Conservation (phyloP, 1,140 invertebrate species). For the Drosophila teissieri region DNA sequence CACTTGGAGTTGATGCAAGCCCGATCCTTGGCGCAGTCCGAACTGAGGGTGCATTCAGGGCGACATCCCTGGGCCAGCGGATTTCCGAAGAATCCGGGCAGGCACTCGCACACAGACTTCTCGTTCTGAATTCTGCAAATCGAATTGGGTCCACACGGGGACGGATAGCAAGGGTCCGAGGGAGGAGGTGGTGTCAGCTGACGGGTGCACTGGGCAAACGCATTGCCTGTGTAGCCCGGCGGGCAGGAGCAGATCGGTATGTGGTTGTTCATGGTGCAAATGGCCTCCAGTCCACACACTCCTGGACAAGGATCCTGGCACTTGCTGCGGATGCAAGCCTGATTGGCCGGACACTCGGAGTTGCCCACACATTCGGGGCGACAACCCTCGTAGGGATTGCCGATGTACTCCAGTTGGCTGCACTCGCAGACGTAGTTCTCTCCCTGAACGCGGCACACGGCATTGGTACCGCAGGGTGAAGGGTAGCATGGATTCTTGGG, state of each 20-base stretch:
- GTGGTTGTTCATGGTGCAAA: conserved; percentile 89
- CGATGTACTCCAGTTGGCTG: conserved; percentile 85
- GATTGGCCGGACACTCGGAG: conserved; percentile 86
- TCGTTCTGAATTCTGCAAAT: conserved; percentile 87
- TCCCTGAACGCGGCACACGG: conserved; percentile 85
- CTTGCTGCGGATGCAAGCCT: conserved; percentile 87
- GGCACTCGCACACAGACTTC: conserved; percentile 88
- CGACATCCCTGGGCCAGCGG: conserved; percentile 90
- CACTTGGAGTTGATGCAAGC: conserved; percentile 93
- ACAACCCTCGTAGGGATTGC: conserved; percentile 86
- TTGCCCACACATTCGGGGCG: conserved; percentile 87
- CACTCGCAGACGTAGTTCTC: conserved; percentile 85
- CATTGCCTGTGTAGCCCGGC: conserved; percentile 88
- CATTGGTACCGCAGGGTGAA: conserved; percentile 87
- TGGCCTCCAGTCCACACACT: conserved; percentile 87
- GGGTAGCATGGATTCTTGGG: conserved; percentile 86
- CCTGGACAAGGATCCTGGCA: conserved; percentile 87
- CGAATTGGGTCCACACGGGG: conserved; percentile 90
- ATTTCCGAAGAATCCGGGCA: conserved; percentile 91
- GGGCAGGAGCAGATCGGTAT: conserved; percentile 88
- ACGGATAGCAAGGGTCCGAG: conserved; percentile 88
- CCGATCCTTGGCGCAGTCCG: conserved; percentile 90
- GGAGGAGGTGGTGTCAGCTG: conserved; percentile 83
- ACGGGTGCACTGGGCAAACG: conserved; percentile 86
- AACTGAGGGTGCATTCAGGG: conserved; percentile 92